A percentile compares a stretch with the other conserved stretches of the same genome.
Conservation (phyloP, 2,797 vertebrate genomes). For the Neoniphon sammara region DNA sequence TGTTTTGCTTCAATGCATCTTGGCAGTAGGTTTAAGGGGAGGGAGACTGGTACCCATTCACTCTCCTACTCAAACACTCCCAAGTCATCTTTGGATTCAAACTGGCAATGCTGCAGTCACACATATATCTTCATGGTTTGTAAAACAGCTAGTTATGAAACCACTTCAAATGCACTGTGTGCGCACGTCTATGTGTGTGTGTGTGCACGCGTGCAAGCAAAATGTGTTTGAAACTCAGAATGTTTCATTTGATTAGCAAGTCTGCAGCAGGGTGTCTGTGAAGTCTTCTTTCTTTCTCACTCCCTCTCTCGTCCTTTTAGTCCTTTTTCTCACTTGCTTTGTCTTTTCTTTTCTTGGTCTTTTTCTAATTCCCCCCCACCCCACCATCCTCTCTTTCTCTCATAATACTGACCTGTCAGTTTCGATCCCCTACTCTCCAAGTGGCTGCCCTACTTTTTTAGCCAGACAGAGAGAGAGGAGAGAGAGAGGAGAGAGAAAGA, state of each 20-base stretch:
- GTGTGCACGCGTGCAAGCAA: conserved; percentile 6
- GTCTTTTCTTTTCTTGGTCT: conserved; percentile 5
- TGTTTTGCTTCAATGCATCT: too few relatives aligned
- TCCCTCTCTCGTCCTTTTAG: background rate
- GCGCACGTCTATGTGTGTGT: background rate
- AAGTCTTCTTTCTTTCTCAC: conserved; percentile 13
- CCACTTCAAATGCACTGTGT: conserved; percentile 32
- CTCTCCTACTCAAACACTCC: conserved; percentile 3
- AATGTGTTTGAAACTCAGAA: conserved; percentile 38
- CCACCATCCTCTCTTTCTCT: conserved; percentile 39
- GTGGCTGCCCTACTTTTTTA: conserved; percentile 61
- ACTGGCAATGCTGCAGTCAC: conserved; percentile 9
- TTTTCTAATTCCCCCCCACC: background rate
- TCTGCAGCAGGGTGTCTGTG: conserved; percentile 26
- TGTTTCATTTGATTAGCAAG: conserved; percentile 29
- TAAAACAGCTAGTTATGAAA: conserved; percentile 50
- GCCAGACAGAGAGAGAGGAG: conserved; percentile 2
- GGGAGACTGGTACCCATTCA: background rate
- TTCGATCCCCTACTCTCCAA: conserved; percentile 57
- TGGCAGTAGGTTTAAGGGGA: too few relatives aligned
- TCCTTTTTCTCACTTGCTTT: background rate
- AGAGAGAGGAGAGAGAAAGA: background rate
- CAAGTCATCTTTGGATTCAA: conserved; percentile 3
- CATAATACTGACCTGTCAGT: conserved; percentile 55
- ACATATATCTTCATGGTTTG: conserved; percentile 41